phyloP scores from a whole-genome alignment of 2,797 vertebrate genomes.

The Sus cebifrons region DNA sequence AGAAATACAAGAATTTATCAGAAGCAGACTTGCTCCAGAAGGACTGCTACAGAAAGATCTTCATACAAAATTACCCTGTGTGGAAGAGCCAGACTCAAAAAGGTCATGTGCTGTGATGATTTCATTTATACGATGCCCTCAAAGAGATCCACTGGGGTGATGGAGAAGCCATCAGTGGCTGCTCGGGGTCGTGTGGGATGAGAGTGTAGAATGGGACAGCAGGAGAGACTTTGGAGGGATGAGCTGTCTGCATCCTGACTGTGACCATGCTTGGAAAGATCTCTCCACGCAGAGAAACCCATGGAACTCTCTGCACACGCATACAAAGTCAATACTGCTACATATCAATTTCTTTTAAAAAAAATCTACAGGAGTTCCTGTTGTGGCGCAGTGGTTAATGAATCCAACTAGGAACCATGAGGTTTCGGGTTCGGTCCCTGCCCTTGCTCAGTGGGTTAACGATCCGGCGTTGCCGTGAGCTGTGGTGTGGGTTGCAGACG shows the following conservation, averaged over 20 bases:
- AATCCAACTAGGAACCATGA: too few species aligned
- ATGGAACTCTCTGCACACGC: not conserved
- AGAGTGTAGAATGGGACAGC: not conserved
- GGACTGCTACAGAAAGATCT: not conserved
- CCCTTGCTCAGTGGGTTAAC: too few species aligned
- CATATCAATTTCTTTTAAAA: not conserved
- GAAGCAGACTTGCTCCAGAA: not conserved
- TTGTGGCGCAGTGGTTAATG: not conserved
- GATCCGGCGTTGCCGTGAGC: too few species aligned
- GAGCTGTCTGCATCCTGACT: not conserved
- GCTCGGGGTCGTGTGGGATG: not conserved
- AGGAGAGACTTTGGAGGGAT: not conserved
- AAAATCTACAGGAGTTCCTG: not conserved
- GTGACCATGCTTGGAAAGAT: not conserved
- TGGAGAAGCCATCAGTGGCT: not conserved
- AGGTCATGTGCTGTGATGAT: not conserved
- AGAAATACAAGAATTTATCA: constrained; percentile 39
- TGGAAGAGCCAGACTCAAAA: not conserved
- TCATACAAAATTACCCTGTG: not conserved
- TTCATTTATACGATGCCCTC: not conserved
- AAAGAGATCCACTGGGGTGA: not conserved
- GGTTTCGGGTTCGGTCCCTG: too few species aligned
- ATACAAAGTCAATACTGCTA: not conserved
- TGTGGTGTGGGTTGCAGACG: too few species aligned
- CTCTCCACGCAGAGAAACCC: not conserved